Evolutionary conservation across 2,113 vertebrate genomes (phyloP).

Genomic region (Petromus typicus): DNA sequence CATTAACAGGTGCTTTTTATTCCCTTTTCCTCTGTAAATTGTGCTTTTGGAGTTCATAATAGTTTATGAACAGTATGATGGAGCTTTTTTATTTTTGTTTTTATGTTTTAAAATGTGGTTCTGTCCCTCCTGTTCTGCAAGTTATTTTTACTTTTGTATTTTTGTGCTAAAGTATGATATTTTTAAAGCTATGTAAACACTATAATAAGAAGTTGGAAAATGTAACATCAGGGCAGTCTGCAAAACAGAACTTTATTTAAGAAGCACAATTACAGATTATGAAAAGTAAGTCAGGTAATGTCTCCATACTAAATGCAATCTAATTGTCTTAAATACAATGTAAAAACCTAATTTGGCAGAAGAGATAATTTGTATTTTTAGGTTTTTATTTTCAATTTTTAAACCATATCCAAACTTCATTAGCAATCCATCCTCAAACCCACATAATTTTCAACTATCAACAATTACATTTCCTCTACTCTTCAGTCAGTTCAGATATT

Average conservation of each 20-base stretch:
- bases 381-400: background rate
- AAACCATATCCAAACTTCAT: constrained; percentile 22
- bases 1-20: background rate
- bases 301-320: background rate
- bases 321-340: background rate
- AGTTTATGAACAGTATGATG: background rate
- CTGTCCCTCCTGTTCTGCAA: background rate
- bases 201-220: background rate
- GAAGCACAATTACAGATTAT: background rate
- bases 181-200: background rate
- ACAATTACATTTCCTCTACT: background rate
- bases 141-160: background rate
- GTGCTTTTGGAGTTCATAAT: constrained; percentile 1
- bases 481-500: background rate
- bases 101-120: background rate
- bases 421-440: background rate
- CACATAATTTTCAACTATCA: background rate
- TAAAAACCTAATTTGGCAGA: background rate
- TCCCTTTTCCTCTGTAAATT: background rate
- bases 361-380: background rate
- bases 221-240: background rate
- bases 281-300: background rate
- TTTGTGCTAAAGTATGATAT: background rate
- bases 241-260: background rate
- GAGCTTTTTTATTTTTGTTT: background rate